Base-by-base conservation (phyloP, 1,140 invertebrate species). In the Papilio polytes region DNA sequence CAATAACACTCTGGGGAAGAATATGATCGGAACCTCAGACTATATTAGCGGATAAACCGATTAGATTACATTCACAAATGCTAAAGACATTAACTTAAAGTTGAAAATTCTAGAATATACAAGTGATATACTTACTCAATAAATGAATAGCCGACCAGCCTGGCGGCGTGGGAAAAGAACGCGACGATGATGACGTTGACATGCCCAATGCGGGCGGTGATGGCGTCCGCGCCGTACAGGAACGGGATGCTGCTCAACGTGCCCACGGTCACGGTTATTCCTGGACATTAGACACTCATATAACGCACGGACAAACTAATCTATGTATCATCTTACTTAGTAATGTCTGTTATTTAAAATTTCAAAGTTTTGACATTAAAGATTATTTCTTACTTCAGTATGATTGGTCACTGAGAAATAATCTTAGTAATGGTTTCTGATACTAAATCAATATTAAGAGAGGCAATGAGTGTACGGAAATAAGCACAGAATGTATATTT, bases 171-270 rank as follows among this genome's bases (percentile, higher is more conserved):
- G 80, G 97, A 97, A 90, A 98, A 97, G 91, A 98, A 98, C 46
- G 97, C 97, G 53, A 97, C 95, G 56, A 98, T 97, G 91, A 98
- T 97, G 82, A 98, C 96, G 93, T 97, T 98, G 78, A 98, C 97
- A 90, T 98, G 97, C 0, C 98, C 98, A 86, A 98, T 95, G 90
- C 96, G 97, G 80, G 96, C 96, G n/a, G 98, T 97, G 84, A 98
- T 97, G 87, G 95, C 96, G 87, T 98, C 97, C 13, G 97, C 97
- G 13, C 97, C 96, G 88, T 97, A 98, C 59, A 98, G 94, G 89
- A 98, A 97, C 36, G 98, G 97, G 83, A 98, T 96, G 88, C 97
- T 97, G 85, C 97, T 97, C 12, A 98, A 88, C 2, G 97, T 98
- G 66, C 97, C 97, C 84, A 98, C 97, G 9, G 98, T 97, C 77